Evolutionary conservation across 2,888 invertebrate species (phyloP).

Genomic region (Cephus rjabovi): DNA sequence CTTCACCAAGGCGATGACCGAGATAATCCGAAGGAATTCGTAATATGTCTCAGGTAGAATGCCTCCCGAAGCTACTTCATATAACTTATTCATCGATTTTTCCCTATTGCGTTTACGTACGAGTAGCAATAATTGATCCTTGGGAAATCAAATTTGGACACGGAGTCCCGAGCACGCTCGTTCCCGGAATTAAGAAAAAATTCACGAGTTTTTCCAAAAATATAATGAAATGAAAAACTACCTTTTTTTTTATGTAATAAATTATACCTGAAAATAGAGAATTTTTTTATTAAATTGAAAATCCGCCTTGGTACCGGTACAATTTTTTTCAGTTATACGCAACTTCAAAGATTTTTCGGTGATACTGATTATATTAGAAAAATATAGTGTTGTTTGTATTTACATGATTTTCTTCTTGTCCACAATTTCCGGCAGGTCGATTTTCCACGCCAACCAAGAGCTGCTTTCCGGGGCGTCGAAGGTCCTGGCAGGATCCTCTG

Average conservation of each 20-base stretch:
- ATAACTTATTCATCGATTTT: not conserved
- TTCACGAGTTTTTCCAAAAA: not conserved
- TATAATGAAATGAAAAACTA: not conserved
- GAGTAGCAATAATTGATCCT: not conserved
- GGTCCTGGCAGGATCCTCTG: not conserved
- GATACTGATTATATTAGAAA: not conserved
- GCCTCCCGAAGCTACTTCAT: not conserved
- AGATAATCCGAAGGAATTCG: not conserved
- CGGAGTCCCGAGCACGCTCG: accelerated
- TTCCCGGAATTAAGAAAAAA: not conserved
- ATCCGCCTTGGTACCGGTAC: not conserved
- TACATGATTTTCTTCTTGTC: not conserved
- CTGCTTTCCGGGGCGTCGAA: not conserved
- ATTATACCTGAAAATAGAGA: not conserved
- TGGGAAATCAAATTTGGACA: not conserved
- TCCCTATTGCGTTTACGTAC: not conserved
- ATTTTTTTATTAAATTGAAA: not conserved
- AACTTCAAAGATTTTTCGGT: not conserved
- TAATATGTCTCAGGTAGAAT: not conserved
- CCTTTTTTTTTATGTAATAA: not conserved
- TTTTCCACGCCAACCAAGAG: not conserved
- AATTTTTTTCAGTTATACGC: not conserved
- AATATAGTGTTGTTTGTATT: not conserved
- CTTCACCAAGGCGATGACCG: not conserved
- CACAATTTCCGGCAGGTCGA: not conserved